Evolutionary conservation across 2,113 vertebrate genomes (phyloP), one percentile per base, ranked within the genome.

Genomic region (Pituophis catenifer): DNA sequence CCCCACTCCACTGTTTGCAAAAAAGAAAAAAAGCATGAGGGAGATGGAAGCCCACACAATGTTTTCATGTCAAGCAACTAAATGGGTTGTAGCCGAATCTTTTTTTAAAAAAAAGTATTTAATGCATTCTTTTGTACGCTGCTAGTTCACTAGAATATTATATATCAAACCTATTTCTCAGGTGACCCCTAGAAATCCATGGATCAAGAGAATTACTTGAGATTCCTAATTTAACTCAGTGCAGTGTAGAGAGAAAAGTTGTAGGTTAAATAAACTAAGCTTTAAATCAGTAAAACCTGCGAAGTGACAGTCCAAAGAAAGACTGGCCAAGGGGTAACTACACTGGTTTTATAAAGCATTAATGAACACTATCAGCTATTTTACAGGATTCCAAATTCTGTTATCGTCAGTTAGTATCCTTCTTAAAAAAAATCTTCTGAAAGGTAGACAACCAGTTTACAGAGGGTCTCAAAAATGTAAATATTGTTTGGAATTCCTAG

Each of bases 161-260:
- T 95, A 97, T 95, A 94, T 96, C 95, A 95, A 6, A 96, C 94
- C 95, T 95, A 95, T 97, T 97, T 97, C 95, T 96, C 94, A 95
- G 91, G 90, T 96, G 97, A 97, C 97, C 97, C 95, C 96, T 92
- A 92, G 93, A 95, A 97, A 97, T 95, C 96, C 93, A 92, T 54
- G 95, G 96, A 97, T 97, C 96, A 96, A 95, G 96, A 96, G 96
- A 96, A 97, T 96, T 97, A 97, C 96, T 95, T 2, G 86, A 97
- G 96, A 97, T 95, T 97, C 95, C 90, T 97, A 97, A 97, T 95
- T 97, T 96, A 97, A 96, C 96, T 97, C 96, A 95, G 95, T 94
- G 95, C 96, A 96, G 95, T 96, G 95, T 97, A 97, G 97, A 97
- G 95, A 97, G 65, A 95, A 96, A 96, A 95, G 97, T 94, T 96